Conservation (phyloP, 2,113 vertebrate genomes). For the Chunga burmeisteri region DNA sequence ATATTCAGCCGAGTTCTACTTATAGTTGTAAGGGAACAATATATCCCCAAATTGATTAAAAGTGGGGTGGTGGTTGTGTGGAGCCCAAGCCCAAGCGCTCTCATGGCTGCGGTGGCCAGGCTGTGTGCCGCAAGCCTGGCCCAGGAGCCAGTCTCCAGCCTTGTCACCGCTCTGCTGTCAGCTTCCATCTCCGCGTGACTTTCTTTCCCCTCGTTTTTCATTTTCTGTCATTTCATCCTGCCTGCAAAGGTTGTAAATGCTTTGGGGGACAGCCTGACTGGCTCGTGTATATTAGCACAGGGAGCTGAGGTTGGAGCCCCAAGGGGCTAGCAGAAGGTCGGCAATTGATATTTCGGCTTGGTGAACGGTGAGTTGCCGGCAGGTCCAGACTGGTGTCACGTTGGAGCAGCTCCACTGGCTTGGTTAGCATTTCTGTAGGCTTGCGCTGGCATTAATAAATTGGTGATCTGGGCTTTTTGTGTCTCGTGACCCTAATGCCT, state of each 20-base stretch:
- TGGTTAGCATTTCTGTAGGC: not conserved
- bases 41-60: not conserved
- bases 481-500: not conserved
- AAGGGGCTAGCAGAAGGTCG: not conserved
- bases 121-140: not conserved
- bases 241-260: not conserved
- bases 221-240: not conserved
- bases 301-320: not conserved
- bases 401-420: not conserved
- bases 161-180: not conserved
- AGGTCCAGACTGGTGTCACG: not conserved
- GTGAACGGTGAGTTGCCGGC: not conserved
- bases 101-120: rapidly evolving
- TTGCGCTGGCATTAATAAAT: not conserved
- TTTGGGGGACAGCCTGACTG: not conserved
- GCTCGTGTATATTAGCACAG: rapidly evolving
- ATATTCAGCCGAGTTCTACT: not conserved
- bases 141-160: not conserved
- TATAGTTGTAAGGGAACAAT: not conserved
- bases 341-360: not conserved
- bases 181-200: not conserved
- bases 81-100: not conserved
- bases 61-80: not conserved
- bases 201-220: rapidly evolving
- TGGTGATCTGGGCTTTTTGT: not conserved